These are phyloP conservation scores for Stegastes partitus DNA, from an alignment of 2,113 vertebrate species.

Conservation along the genomic window DNA sequence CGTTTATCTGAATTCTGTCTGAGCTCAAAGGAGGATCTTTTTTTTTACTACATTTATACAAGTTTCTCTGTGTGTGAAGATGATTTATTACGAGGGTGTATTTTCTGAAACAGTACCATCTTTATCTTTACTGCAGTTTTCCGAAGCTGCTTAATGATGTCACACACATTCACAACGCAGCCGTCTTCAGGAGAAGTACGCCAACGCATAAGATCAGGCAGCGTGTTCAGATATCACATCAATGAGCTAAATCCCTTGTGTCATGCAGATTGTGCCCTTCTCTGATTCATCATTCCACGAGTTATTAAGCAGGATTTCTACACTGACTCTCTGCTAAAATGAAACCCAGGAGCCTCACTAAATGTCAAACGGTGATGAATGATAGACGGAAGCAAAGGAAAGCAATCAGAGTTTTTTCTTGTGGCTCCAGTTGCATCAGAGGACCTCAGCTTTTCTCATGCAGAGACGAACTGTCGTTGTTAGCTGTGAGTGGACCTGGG, in stretches of 20 bases:
- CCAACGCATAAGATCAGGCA: neutral
- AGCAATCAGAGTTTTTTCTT: neutral
- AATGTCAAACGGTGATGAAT: slow-evolving; percentile 43
- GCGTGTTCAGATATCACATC: neutral
- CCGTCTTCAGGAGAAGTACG: neutral
- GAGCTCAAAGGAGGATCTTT: neutral
- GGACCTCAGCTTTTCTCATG: neutral
- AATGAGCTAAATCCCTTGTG: slow-evolving; percentile 5
- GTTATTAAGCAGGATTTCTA: neutral
- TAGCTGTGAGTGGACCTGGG: neutral
- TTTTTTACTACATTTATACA: neutral
- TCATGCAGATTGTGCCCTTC: neutral
- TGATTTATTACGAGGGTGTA: too few species aligned
- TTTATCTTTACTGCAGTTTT: neutral
- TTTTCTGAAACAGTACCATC: neutral
- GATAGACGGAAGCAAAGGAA: neutral
- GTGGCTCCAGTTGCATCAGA: too few species aligned
- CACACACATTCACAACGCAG: neutral
- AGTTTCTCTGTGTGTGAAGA: too few species aligned
- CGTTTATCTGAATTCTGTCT: slow-evolving; percentile 3
- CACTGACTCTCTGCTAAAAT: neutral
- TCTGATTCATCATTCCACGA: neutral
- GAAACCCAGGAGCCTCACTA: slow-evolving; percentile 7
- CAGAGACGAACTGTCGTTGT: neutral
- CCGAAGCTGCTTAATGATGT: neutral